Conservation (phyloP, 2,888 invertebrate species). For the Celastrina argiolus region DNA sequence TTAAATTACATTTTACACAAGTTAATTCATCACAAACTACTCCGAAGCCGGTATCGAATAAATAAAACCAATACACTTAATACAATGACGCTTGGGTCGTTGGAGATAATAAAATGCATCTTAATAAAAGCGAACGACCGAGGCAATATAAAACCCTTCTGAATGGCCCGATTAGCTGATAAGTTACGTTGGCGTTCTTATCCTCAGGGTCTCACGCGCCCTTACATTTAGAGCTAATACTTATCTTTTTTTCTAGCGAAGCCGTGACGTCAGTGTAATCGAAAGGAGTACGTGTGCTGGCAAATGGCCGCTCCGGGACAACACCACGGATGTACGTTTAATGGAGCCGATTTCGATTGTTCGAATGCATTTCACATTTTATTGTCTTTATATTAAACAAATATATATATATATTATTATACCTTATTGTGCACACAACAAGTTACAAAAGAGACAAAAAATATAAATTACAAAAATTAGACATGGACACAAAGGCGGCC, state of each 20-base stretch:
- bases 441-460: too few relatives aligned
- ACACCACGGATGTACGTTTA: slow-evolving; percentile 29
- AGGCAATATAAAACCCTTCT: slow-evolving; percentile 31
- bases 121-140: slow-evolving; percentile 31
- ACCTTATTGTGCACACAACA: too few relatives aligned
- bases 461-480: too few relatives aligned
- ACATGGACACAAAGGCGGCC: too few relatives aligned
- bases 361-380: too few relatives aligned
- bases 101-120: slow-evolving; percentile 25
- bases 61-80: slow-evolving; percentile 9
- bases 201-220: slow-evolving; percentile 39
- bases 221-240: slow-evolving; percentile 59
- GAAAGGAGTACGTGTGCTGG: slow-evolving; percentile 52
- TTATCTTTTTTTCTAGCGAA: slow-evolving; percentile 55
- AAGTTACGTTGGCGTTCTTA: slow-evolving; percentile 33
- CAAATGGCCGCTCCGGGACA: slow-evolving; percentile 54
- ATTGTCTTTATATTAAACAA: too few relatives aligned
- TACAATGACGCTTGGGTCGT: slow-evolving; percentile 11
- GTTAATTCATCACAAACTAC: too few relatives aligned
- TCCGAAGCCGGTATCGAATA: neutral
- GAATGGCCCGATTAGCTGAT: slow-evolving; percentile 35
- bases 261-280: slow-evolving; percentile 61
- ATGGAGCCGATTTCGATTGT: slow-evolving; percentile 23
- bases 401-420: too few relatives aligned
- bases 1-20: too few relatives aligned